Evolutionary conservation across 2,888 invertebrate species (phyloP), one percentile per base, ranked within the genome.

Genomic region (Tortrix viridana): DNA sequence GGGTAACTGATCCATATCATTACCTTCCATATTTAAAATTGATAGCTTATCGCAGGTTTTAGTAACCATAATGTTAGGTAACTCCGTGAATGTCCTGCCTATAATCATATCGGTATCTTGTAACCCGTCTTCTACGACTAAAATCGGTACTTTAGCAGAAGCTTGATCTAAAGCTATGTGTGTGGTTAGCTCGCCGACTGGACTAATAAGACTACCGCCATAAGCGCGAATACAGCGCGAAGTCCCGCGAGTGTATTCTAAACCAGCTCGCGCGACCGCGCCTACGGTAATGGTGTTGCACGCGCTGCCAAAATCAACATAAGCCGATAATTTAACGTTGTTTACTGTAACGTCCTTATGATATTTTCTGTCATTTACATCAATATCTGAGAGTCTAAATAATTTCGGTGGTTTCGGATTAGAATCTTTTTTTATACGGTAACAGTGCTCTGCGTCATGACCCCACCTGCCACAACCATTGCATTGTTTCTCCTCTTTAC

Each of bases 61-160:
- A 32, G 16, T 38, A 14, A 58, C 49, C 4, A 41, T 3, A 14
- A 43, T 41, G 5, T 38, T 41, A n/a, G 58, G 49, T 7, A 58
- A 4, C 7, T 58, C 43, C 3, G 49, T 58, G 23, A 57, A 58
- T 22, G 58, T 14, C 16, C 58, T 38, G 9, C 58, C 49, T 22
- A 58, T 43, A 3, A 58, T 57, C 57, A 57, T 57, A 38, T 57
- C 57, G 2, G 48, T 48, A 12, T 57, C 48, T 18, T 57, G 57
- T 16, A 48, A 38, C 4, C 14, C 16, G 23, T 57, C 57, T n/a
- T 48, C 48, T 14, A 57, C 57, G 1, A 48, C 57, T 7, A 57
- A 14, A 20, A 57, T 22, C 14, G 48, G 47, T 5, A 48, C 48
- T 2, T 37, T 57, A n/a, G 48, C 57, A 5, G 47, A 38, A 1